Conservation (phyloP, 2,113 vertebrate genomes). For the Nyctibius bracteatus region DNA sequence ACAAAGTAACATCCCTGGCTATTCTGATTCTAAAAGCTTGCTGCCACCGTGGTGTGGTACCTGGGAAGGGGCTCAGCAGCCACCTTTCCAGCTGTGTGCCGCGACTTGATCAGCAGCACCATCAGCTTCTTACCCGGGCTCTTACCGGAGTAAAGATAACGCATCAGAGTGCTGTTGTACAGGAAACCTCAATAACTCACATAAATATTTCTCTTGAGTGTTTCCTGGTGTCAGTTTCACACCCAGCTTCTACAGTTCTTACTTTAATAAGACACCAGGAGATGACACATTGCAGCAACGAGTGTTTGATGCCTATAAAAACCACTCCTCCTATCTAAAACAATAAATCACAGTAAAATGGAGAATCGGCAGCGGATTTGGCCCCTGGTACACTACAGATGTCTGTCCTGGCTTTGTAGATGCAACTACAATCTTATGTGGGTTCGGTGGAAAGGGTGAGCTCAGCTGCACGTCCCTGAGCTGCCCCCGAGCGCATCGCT, state of each 20-base stretch:
- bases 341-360: background rate
- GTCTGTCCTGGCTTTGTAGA: background rate
- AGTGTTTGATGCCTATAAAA: background rate
- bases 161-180: background rate
- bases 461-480: background rate
- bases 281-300: background rate
- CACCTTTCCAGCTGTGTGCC: background rate
- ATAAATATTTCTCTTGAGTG: background rate
- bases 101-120: background rate
- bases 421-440: background rate
- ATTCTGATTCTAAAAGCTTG: background rate
- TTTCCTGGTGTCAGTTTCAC: background rate
- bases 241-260: background rate
- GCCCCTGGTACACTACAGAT: too few species aligned
- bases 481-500: fast-evolving
- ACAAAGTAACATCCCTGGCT: background rate
- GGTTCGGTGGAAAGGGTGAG: background rate
- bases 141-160: background rate
- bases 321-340: background rate
- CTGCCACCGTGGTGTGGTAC: background rate
- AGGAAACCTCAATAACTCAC: background rate
- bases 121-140: background rate
- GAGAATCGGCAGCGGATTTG: background rate
- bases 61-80: background rate
- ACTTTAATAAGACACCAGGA: background rate